A percentile compares a stretch with the other conserved stretches of the same genome.
Evolutionary conservation across 2,888 invertebrate genomes (phyloP).

Genomic region (Pyrochroa serraticornis): DNA sequence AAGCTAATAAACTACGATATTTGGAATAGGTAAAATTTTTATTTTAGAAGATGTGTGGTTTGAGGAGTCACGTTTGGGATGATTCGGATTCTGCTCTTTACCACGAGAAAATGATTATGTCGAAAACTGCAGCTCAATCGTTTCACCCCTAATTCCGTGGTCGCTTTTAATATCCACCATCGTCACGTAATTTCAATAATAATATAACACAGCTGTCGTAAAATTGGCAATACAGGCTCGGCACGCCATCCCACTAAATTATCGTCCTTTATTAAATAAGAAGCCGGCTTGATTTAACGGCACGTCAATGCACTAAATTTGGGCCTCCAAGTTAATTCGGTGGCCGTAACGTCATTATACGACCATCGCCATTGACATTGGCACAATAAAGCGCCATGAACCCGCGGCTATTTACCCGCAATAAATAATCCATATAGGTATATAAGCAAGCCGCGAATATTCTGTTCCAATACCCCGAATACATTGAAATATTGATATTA

Average conservation of each 20-base stretch:
- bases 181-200: too few species aligned
- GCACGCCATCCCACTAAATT: conserved; percentile 7
- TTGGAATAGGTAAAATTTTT: too few species aligned
- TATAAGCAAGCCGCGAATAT: conserved; percentile 7
- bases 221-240: too few species aligned
- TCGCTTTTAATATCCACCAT: too few species aligned
- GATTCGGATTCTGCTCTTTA: too few species aligned
- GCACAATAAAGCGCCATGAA: conserved; percentile 12
- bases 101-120: too few species aligned
- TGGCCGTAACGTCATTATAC: conserved; percentile 13
- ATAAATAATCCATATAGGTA: conserved; percentile 17
- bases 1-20: too few species aligned
- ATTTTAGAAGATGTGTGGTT: too few species aligned
- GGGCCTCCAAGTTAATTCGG: conserved; percentile 14
- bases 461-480: background rate
- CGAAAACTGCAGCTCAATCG: too few species aligned
- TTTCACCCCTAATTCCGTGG: too few species aligned
- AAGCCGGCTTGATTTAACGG: conserved; percentile 22
- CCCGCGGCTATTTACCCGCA: conserved; percentile 11
- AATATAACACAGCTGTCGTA: too few species aligned
- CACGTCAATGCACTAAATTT: conserved; percentile 26
- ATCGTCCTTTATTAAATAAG: conserved; percentile 25
- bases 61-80: too few species aligned
- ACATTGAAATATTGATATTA: conserved; percentile 36
- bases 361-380: conserved; percentile 17